Percentiles rank a stretch among this genome's conserved stretches.
Evolutionary conservation across 1,140 invertebrate genomes (phyloP).

Genomic region (Nylanderia fulva): DNA sequence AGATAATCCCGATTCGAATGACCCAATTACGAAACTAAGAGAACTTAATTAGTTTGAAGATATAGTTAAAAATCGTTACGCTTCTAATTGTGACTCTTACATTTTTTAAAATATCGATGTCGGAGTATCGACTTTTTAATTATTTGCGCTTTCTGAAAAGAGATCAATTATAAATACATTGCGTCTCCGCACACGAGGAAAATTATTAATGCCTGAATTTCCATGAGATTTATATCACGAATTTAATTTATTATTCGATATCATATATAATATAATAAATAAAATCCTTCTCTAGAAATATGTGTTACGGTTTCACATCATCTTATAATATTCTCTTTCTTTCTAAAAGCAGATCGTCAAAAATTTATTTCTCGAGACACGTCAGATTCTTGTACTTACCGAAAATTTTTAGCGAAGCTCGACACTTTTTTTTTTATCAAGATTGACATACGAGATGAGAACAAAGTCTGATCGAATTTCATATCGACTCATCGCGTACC

Average conservation of each 20-base stretch:
- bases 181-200: neutral
- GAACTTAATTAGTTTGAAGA: neutral
- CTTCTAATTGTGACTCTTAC: slow-evolving; percentile 1
- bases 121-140: slow-evolving; percentile 20
- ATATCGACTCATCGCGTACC: neutral
- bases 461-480: slow-evolving; percentile 20
- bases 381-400: neutral
- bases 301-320: neutral
- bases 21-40: neutral
- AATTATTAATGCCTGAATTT: slow-evolving; percentile 39
- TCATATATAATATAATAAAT: neutral
- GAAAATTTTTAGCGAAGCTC: slow-evolving; percentile 21
- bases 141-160: neutral
- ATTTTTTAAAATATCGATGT: neutral
- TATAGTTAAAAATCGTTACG: neutral
- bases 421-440: neutral
- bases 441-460: slow-evolving; percentile 10
- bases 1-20: neutral
- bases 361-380: slow-evolving; percentile 2
- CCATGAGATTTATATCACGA: neutral
- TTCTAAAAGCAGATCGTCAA: neutral
- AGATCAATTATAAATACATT: slow-evolving; percentile 29
- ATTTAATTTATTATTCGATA: neutral
- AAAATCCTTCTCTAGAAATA: slow-evolving; percentile 18
- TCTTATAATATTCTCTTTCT: neutral